Evolutionary conservation across 2,888 invertebrate genomes (phyloP).

Genomic region (Acronicta psi): DNA sequence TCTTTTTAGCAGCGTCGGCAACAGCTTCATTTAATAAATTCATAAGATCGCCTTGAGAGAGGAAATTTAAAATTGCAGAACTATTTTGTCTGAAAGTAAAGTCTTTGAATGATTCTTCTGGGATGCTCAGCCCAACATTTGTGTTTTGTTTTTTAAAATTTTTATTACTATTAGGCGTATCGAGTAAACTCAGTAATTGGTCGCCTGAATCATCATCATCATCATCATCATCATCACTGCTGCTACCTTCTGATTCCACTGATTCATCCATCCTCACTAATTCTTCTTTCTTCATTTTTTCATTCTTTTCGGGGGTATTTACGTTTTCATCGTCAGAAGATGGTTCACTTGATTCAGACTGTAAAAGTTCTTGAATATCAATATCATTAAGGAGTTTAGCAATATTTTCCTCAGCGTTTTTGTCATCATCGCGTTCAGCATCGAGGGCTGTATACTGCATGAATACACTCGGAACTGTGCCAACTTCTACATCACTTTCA

Average conservation of each 20-base stretch:
- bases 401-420: conserved; percentile 36
- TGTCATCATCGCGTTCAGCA: not conserved
- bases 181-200: not conserved
- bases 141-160: not conserved
- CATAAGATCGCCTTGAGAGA: conserved; percentile 15
- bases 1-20: conserved; percentile 14
- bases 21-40: conserved; percentile 24
- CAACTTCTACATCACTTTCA: conserved; percentile 3
- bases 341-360: conserved; percentile 8
- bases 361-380: conserved; percentile 58
- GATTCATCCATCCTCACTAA: not conserved
- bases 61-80: conserved; percentile 2
- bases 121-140: not conserved
- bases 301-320: too few relatives aligned
- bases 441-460: not conserved
- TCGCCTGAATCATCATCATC: not conserved
- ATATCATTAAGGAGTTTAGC: conserved; percentile 63
- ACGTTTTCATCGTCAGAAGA: not conserved
- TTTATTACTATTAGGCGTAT: not conserved
- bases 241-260: not conserved
- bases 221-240: conserved; percentile 1
- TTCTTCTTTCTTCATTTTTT: not conserved
- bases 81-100: conserved; percentile 11
- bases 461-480: not conserved
- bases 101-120: conserved; percentile 2